Percentiles rank a stretch among this genome's conserved stretches.
Conservation (phyloP, 2,113 vertebrate species). For the Psilopsiagon aymara region DNA sequence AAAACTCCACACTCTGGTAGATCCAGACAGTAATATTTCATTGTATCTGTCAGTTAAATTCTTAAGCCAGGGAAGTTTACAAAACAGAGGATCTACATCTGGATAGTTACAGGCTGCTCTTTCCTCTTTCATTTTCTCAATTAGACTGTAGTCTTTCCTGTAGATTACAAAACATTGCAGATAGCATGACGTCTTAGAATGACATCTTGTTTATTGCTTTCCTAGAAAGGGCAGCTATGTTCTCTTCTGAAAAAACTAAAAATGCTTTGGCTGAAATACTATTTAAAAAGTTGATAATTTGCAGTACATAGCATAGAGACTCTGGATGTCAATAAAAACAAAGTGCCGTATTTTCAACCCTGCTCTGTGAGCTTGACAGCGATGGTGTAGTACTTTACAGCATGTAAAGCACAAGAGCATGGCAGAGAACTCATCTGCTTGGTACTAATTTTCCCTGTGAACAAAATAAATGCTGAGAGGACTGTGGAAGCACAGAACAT, state of each 20-base stretch:
- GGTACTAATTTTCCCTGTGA: not conserved
- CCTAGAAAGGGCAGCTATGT: not conserved
- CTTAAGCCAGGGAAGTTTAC: not conserved
- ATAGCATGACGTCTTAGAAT: conserved; percentile 16
- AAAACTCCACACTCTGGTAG: not conserved
- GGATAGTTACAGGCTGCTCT: not conserved
- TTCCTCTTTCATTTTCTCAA: conserved; percentile 44
- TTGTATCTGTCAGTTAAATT: not conserved
- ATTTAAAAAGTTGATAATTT: not conserved
- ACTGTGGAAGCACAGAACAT: not conserved
- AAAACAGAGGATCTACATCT: not conserved
- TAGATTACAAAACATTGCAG: conserved; percentile 17
- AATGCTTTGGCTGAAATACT: not conserved
- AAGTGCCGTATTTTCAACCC: not conserved
- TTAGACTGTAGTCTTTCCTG: not conserved
- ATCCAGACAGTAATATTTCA: not conserved
- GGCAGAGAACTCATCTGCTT: not conserved
- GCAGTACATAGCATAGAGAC: not conserved
- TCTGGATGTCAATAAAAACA: not conserved
- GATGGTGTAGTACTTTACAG: not conserved
- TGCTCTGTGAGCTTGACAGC: not conserved
- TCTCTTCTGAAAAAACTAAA: not conserved
- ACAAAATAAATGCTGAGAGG: not conserved
- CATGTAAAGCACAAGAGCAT: accelerated
- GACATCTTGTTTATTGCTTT: not conserved